Conservation (phyloP, 2,888 invertebrate genomes). For the Phrixothrix hirtus region DNA sequence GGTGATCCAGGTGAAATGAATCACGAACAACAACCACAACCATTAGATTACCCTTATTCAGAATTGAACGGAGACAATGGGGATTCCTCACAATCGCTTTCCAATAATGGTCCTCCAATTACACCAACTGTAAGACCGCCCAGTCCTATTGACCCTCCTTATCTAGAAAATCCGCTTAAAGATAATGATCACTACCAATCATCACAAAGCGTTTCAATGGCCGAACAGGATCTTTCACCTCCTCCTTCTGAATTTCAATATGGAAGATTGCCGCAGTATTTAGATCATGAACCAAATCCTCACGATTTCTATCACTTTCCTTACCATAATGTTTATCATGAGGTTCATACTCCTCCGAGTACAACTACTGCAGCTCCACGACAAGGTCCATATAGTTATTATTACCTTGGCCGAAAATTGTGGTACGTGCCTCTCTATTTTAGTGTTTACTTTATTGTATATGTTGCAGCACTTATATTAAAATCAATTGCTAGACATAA, state of each 20-base stretch:
- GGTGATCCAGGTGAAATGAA: not conserved
- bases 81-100: not conserved
- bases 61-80: not conserved
- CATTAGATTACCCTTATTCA: too few species aligned
- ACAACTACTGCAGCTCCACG: slow-evolving; percentile 57
- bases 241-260: slow-evolving; percentile 44
- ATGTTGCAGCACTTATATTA: slow-evolving; percentile 71
- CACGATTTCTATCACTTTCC: slow-evolving; percentile 47
- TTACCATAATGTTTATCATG: slow-evolving; percentile 54
- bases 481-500: slow-evolving; percentile 76
- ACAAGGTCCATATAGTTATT: slow-evolving; percentile 69
- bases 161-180: slow-evolving; percentile 27
- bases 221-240: slow-evolving; percentile 53
- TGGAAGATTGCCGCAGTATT: slow-evolving; percentile 41
- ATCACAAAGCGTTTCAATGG: slow-evolving; percentile 26
- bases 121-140: slow-evolving; percentile 28
- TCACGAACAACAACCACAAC: not conserved
- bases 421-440: slow-evolving; percentile 78
- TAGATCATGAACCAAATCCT: slow-evolving; percentile 38
- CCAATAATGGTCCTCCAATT: slow-evolving; percentile 25
- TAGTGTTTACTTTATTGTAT: slow-evolving; percentile 71
- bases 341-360: slow-evolving; percentile 39
- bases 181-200: slow-evolving; percentile 20
- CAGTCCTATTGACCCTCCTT: slow-evolving; percentile 25
- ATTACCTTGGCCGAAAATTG: slow-evolving; percentile 73